Percentiles rank a stretch among this genome's conserved stretches.
These are phyloP conservation scores for Brachycybe producta DNA, from an alignment of 2,888 invertebrate genomes.

Conservation along the genomic window DNA sequence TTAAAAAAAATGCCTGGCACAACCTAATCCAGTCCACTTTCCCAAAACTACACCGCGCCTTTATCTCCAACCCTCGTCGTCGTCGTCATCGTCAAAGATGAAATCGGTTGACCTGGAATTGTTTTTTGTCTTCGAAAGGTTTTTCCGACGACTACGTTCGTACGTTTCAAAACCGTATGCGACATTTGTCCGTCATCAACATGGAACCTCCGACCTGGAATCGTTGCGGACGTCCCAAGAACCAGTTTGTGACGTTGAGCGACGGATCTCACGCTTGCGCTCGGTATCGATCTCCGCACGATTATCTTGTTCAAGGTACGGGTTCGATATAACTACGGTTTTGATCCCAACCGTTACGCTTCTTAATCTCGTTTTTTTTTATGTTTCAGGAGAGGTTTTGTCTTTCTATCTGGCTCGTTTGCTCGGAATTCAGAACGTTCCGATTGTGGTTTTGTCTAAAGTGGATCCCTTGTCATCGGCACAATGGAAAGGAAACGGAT, in stretches of 20 bases:
- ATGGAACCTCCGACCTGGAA: constrained; percentile 30
- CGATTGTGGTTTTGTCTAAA: constrained; percentile 28
- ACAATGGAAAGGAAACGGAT: constrained; percentile 5
- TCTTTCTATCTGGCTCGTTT: constrained; percentile 31
- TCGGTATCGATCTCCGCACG: constrained; percentile 30
- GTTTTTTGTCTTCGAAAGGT: constrained; percentile 23
- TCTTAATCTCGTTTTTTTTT: too few relatives aligned
- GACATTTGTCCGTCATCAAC: constrained; percentile 17
- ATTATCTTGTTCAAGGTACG: constrained; percentile 31
- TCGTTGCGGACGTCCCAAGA: constrained; percentile 32
- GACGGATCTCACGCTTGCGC: constrained; percentile 30
- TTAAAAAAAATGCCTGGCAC: too few relatives aligned
- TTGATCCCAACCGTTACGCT: neutral
- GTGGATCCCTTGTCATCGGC: too few relatives aligned
- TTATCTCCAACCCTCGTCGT: too few relatives aligned
- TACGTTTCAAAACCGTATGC: constrained; percentile 18
- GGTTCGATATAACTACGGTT: neutral
- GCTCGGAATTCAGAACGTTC: constrained; percentile 30
- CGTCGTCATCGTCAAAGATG: too few relatives aligned
- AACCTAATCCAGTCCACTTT: too few relatives aligned
- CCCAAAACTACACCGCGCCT: too few relatives aligned
- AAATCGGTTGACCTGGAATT: too few relatives aligned
- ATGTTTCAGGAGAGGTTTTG: constrained; percentile 30
- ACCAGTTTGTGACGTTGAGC: constrained; percentile 28
- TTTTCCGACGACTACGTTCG: constrained; percentile 23